Evolutionary conservation across 2,888 invertebrate genomes (phyloP).

Genomic region (Subacronicta megacephala): DNA sequence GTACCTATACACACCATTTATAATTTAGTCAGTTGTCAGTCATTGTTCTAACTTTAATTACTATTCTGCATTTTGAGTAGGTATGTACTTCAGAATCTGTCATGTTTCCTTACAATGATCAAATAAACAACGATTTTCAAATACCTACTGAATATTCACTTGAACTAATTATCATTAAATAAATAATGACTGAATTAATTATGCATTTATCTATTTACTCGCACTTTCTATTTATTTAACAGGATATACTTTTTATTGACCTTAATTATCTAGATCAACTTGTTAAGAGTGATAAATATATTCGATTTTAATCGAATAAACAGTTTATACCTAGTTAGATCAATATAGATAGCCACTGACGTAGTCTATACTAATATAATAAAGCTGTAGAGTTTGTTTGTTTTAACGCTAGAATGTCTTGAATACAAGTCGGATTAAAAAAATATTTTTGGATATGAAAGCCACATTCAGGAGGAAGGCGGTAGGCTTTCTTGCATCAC

Average conservation of each 20-base stretch:
- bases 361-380: no score
- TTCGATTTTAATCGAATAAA: background rate
- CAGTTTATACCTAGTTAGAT: no score
- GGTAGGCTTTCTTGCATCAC: no score
- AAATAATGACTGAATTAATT: conserved; percentile 49
- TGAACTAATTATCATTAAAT: conserved; percentile 1
- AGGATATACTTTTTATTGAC: conserved; percentile 28
- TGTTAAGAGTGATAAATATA: conserved; percentile 21
- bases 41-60: no score
- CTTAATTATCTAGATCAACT: conserved; percentile 44
- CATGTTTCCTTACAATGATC: conserved; percentile 9
- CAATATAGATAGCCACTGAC: background rate
- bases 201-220: conserved; percentile 45
- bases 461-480: no score
- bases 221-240: conserved; percentile 51
- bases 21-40: no score
- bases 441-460: no score
- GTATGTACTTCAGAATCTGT: no score
- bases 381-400: no score
- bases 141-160: conserved; percentile 8
- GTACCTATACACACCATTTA: no score
- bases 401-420: no score
- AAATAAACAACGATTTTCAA: conserved; percentile 25
- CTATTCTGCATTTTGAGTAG: background rate
- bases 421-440: no score